Evolutionary conservation across 2,797 vertebrate species (phyloP).

Genomic region (Coccyzus lansbergi): DNA sequence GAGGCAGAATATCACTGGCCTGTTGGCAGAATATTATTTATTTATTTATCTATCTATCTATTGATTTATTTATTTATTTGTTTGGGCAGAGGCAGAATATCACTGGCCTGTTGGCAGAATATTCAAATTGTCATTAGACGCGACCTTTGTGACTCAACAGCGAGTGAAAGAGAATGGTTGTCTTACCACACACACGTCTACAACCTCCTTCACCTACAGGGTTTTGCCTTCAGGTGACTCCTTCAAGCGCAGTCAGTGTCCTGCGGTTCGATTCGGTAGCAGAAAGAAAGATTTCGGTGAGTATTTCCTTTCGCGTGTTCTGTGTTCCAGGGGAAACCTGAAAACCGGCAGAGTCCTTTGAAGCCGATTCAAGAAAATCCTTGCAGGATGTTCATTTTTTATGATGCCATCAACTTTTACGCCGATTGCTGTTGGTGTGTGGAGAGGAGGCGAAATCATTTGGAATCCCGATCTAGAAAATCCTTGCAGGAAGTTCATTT

Average conservation of each 20-base stretch:
- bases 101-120: constrained; percentile 43
- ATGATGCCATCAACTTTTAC: constrained; percentile 32
- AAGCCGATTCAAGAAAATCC: constrained; percentile 55
- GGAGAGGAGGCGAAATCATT: constrained; percentile 35
- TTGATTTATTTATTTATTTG: no score
- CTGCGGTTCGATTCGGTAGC: not conserved
- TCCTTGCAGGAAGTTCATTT: constrained; percentile 45
- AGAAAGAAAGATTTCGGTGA: not conserved
- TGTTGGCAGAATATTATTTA: no score
- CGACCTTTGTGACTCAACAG: not conserved
- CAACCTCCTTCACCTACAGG: rapidly evolving
- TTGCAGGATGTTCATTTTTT: constrained; percentile 54
- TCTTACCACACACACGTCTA: not conserved
- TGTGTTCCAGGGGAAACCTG: constrained; percentile 23
- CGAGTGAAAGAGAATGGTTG: not conserved
- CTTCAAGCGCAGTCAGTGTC: not conserved
- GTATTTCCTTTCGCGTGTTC: constrained; percentile 18
- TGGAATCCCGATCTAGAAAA: constrained; percentile 39
- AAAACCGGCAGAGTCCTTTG: constrained; percentile 39
- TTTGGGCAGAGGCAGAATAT: no score
- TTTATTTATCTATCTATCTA: no score
- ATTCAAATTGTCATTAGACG: not conserved
- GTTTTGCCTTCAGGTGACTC: not conserved
- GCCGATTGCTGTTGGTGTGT: not conserved
- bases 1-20: not conserved